These are phyloP conservation scores for Ceratothoa steindachneri DNA, from an alignment of 2,888 invertebrate species.

Conservation along the genomic window DNA sequence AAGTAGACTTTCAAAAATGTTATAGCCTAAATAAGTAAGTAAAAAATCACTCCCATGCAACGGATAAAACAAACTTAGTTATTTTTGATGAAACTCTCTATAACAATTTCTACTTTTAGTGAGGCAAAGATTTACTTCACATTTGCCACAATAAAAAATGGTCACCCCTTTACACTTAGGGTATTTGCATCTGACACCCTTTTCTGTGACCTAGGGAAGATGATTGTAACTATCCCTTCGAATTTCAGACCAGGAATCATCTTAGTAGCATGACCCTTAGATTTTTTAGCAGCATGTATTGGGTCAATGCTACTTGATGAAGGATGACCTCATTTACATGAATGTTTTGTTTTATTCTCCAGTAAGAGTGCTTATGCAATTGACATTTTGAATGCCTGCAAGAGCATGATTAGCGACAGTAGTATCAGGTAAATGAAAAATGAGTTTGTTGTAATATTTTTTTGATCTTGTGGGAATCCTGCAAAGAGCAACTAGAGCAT, in stretches of 20 bases:
- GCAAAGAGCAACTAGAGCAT: conserved; percentile 50
- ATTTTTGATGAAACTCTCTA: neutral
- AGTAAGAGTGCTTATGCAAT: conserved; percentile 17
- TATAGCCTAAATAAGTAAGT: too few relatives aligned
- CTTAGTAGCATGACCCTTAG: neutral
- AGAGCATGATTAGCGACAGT: neutral
- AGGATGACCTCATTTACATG: conserved; percentile 18
- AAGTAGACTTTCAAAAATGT: too few relatives aligned
- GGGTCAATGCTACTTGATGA: conserved; percentile 14
- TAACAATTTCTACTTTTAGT: neutral
- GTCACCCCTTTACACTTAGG: conserved; percentile 9
- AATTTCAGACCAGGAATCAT: conserved; percentile 3
- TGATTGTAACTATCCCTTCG: conserved; percentile 1
- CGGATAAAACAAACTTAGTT: neutral
- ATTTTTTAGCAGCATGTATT: neutral
- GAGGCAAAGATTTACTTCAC: neutral
- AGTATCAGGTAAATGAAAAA: conserved; percentile 8
- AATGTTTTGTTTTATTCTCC: neutral
- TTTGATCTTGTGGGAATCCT: conserved; percentile 49
- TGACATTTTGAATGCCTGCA: conserved; percentile 9
- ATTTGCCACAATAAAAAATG: neutral
- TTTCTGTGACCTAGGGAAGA: conserved; percentile 12
- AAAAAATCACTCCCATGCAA: too few relatives aligned
- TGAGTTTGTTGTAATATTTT: conserved; percentile 46
- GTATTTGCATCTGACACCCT: conserved; percentile 15